A percentile compares a stretch with the other conserved stretches of the same genome.
Conservation (phyloP, 1,140 invertebrate genomes). For the Tenebrio molitor region DNA sequence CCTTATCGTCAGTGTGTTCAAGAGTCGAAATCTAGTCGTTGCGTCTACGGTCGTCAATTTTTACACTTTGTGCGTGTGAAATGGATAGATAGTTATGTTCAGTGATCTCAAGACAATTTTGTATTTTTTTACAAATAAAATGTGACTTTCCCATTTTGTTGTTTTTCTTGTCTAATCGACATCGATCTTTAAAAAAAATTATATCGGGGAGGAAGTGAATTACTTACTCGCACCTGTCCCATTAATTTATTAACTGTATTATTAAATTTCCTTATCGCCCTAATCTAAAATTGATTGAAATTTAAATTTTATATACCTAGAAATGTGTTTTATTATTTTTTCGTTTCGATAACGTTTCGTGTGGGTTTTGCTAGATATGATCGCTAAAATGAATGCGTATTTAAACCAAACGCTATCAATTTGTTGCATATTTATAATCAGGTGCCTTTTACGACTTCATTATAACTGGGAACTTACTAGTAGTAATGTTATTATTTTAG, state of each 20-base stretch:
- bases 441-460: too few relatives aligned
- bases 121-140: slow-evolving; percentile 14
- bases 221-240: slow-evolving; percentile 28
- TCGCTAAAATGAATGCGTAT: too few relatives aligned
- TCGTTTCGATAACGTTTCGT: too few relatives aligned
- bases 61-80: neutral
- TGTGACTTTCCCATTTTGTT: neutral
- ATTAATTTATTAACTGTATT: slow-evolving; percentile 46
- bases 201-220: neutral
- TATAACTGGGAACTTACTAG: too few relatives aligned
- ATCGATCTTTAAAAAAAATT: neutral
- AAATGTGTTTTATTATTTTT: slow-evolving; percentile 29
- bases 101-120: slow-evolving; percentile 6
- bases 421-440: too few relatives aligned
- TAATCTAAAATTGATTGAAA: slow-evolving; percentile 49
- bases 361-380: too few relatives aligned
- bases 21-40: slow-evolving; percentile 18
- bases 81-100: too few relatives aligned
- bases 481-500: too few relatives aligned
- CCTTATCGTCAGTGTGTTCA: neutral
- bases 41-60: neutral
- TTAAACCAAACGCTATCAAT: too few relatives aligned
- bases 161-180: neutral
- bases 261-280: slow-evolving; percentile 46
- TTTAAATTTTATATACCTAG: slow-evolving; percentile 41